A percentile compares a stretch with the other conserved stretches of the same genome.
phyloP scores from a whole-genome alignment of 2,888 invertebrate genomes.

The Zelleria hepariella region DNA sequence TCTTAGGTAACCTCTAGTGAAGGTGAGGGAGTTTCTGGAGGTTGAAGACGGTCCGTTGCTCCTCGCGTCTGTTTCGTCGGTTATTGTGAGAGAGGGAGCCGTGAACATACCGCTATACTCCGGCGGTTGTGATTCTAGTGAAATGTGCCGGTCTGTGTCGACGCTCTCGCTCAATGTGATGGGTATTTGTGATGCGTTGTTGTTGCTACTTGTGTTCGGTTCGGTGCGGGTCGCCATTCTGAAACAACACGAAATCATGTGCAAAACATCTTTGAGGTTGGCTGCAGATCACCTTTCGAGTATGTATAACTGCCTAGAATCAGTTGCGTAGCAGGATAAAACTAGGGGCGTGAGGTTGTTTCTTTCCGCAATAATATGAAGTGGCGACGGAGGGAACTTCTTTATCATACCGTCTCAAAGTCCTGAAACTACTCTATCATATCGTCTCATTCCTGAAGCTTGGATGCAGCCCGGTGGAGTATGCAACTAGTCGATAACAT shows the following conservation, averaged over 20 bases:
- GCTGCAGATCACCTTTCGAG: too few species aligned
- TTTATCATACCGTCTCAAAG: too few species aligned
- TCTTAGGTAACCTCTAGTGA: conserved; percentile 49
- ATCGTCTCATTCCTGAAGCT: too few species aligned
- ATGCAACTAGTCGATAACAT: too few species aligned
- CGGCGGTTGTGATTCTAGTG: conserved; percentile 30
- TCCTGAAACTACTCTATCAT: too few species aligned
- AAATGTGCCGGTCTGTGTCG: conserved; percentile 29
- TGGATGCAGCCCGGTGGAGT: too few species aligned
- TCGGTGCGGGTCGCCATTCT: conserved; percentile 50
- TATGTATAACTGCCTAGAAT: too few species aligned
- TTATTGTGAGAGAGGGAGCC: conserved; percentile 37
- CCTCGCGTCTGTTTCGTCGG: conserved; percentile 42
- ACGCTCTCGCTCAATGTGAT: conserved; percentile 58
- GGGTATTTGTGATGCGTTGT: conserved; percentile 47
- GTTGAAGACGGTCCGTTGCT: conserved; percentile 24
- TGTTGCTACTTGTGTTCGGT: conserved; percentile 29
- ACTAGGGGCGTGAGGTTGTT: too few species aligned
- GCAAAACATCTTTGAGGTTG: background rate
- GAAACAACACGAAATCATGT: conserved; percentile 10
- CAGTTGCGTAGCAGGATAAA: too few species aligned
- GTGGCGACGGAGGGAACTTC: too few species aligned
- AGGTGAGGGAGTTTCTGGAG: conserved; percentile 41
- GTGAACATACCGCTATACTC: conserved; percentile 34
- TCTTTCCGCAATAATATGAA: too few species aligned